Evolutionary conservation across 1,140 invertebrate species (phyloP).

Genomic region (Trichonephila inaurata): DNA sequence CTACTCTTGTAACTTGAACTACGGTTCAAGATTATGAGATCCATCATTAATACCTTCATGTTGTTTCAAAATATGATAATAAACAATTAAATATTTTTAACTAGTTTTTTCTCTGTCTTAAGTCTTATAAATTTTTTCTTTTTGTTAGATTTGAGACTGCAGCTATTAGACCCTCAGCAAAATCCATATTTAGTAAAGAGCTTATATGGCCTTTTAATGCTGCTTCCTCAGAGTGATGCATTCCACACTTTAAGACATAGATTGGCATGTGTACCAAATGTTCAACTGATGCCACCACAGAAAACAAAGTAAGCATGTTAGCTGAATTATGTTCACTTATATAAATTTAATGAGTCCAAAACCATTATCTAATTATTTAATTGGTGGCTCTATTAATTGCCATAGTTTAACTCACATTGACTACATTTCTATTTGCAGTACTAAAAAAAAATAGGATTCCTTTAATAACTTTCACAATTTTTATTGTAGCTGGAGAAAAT

Average conservation of each 20-base stretch:
- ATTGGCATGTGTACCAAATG: conserved; percentile 92
- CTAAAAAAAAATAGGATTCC: too few species aligned
- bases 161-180: conserved; percentile 90
- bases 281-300: conserved; percentile 81
- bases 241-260: conserved; percentile 93
- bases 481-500: too few species aligned
- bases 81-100: background rate
- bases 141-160: conserved; percentile 91
- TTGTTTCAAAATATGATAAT: background rate
- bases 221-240: conserved; percentile 97
- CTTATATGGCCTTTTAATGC: conserved; percentile 97
- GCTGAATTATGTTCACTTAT: background rate
- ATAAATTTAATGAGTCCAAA: too few species aligned
- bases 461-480: too few species aligned
- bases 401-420: too few species aligned
- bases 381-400: too few species aligned
- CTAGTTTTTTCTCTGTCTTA: background rate
- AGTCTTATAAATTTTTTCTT: background rate
- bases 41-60: too few species aligned
- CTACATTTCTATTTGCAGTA: too few species aligned
- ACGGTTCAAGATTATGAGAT: too few species aligned
- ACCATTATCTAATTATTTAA: too few species aligned
- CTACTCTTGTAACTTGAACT: too few species aligned
- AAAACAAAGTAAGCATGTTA: conserved; percentile 78
- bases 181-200: conserved; percentile 92